Percentiles rank a stretch among this genome's conserved stretches.
Evolutionary conservation across 2,797 vertebrate genomes (phyloP).

Genomic region (Danio albolineatus): DNA sequence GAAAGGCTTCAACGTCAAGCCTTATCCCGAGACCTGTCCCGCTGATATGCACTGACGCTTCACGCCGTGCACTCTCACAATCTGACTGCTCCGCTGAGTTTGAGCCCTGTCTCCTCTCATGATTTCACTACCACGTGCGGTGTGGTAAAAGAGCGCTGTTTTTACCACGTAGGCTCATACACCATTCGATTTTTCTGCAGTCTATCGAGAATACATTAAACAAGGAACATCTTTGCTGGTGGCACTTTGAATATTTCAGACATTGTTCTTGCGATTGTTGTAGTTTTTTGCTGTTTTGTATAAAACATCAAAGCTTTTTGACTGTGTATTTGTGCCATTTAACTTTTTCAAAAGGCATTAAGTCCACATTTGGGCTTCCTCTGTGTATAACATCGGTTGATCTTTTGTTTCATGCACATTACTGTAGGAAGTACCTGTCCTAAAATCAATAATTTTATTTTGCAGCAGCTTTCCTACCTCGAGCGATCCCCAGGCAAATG

Average conservation of each 20-base stretch:
- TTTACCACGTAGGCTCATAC: neutral
- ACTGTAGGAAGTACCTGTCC: neutral
- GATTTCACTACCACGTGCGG: slow-evolving; percentile 35
- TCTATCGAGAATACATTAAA: slow-evolving; percentile 43
- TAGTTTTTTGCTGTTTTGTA: slow-evolving; percentile 10
- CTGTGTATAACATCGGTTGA: neutral
- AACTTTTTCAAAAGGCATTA: neutral
- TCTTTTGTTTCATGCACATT: slow-evolving; percentile 22
- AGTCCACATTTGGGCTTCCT: neutral
- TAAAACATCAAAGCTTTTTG: slow-evolving; percentile 19
- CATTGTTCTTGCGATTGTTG: slow-evolving; percentile 25
- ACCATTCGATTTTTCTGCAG: slow-evolving; percentile 16
- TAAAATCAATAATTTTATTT: slow-evolving; percentile 28
- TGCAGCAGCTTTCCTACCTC: slow-evolving; percentile 23
- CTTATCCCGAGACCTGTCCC: slow-evolving; percentile 43
- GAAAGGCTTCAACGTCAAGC: slow-evolving; percentile 46
- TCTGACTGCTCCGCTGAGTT: slow-evolving; percentile 40
- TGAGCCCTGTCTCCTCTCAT: slow-evolving; percentile 48
- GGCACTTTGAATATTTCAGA: slow-evolving; percentile 38
- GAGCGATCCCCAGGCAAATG: slow-evolving; percentile 25
- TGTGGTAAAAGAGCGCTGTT: slow-evolving; percentile 4
- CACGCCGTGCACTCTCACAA: slow-evolving; percentile 35
- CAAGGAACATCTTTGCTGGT: slow-evolving; percentile 19
- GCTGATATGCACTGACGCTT: slow-evolving; percentile 47
- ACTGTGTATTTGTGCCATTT: neutral